Base-by-base conservation (phyloP, 2,113 vertebrate species). In the Nycticebus coucang region DNA sequence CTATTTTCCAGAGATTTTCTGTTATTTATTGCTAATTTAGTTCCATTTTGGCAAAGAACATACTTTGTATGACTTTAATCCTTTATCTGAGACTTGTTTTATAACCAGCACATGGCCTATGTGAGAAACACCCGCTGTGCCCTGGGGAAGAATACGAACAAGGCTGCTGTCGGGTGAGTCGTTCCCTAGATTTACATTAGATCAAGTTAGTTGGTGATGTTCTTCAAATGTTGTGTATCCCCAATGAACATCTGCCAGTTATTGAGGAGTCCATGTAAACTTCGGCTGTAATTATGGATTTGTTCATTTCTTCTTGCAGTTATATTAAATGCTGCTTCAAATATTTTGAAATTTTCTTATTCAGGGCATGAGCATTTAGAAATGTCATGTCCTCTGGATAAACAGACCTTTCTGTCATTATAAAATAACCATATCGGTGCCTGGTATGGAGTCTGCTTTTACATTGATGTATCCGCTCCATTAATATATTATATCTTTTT, bases 201-300 rank as follows among this genome's bases (percentile, higher is more conserved):
- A 0, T 1, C 0, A 0, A 7, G 64, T 7, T 1, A 0, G 5
- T 14, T 1, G 1, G 3, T 28, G 0, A 10, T 0, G 1, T 2
- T 4, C 0, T 33, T 18, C 30, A 10, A 4, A 2, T 13, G 2
- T 0, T 13, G 12, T 3, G 0, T 7, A 1, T 22, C 19, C 2
- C 2, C 1, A 6, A 0, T 14, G 5, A 4, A 13, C 11, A 11
- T 64, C 71, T 66, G 1, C 3, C 11, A 5, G 15, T 18, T 33
- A 6, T 9, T 33, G 78, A 92, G 26, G 7, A 4, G 41, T 3
- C 9, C 1, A 30, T 28, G 19, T 15, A 18, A 2, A 22, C 18
- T 35, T 18, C 64, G n/a, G 21, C 1, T 5, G 1, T 24, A 26
- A 3, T 19, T 66, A 0, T 37, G 11, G 35, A 33, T 62, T 26